Conservation (phyloP, 2,888 invertebrate genomes). For the Dicyrtoma fusca region DNA sequence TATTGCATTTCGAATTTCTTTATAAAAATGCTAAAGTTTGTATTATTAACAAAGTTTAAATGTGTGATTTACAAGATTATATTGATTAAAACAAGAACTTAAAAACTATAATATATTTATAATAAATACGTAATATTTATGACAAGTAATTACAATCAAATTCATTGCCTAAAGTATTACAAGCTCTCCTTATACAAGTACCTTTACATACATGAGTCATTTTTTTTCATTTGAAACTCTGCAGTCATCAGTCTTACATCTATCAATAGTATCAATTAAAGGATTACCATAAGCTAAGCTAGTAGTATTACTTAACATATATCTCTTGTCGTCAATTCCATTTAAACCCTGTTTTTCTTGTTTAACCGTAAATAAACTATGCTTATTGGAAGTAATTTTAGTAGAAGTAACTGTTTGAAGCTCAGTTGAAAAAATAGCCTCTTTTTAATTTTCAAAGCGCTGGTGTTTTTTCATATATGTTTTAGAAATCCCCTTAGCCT, state of each 20-base stretch:
- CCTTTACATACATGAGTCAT: too few species aligned
- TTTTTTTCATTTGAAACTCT: too few species aligned
- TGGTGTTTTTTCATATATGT: neutral
- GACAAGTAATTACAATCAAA: neutral
- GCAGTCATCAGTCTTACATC: neutral
- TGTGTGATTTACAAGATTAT: slow-evolving; percentile 10
- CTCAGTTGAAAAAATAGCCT: too few species aligned
- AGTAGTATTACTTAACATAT: neutral
- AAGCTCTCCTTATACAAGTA: too few species aligned
- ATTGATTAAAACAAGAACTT: neutral
- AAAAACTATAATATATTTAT: neutral
- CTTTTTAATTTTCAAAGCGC: slow-evolving; percentile 5
- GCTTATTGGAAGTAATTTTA: neutral
- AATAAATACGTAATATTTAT: neutral
- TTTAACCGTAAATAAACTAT: slow-evolving; percentile 18
- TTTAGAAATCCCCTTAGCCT: slow-evolving; percentile 24
- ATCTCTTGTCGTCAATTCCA: slow-evolving; percentile 23
- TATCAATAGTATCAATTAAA: neutral
- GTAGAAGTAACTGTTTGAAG: too few species aligned
- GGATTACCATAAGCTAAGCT: slow-evolving; percentile 29
- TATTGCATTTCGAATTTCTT: too few species aligned
- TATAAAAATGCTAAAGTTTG: too few species aligned
- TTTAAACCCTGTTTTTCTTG: neutral
- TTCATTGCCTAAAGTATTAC: too few species aligned
- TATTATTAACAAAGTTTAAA: too few species aligned